Evolutionary conservation across 2,797 vertebrate species (phyloP), one percentile per base, ranked within the genome.

Genomic region (Chanos chanos): DNA sequence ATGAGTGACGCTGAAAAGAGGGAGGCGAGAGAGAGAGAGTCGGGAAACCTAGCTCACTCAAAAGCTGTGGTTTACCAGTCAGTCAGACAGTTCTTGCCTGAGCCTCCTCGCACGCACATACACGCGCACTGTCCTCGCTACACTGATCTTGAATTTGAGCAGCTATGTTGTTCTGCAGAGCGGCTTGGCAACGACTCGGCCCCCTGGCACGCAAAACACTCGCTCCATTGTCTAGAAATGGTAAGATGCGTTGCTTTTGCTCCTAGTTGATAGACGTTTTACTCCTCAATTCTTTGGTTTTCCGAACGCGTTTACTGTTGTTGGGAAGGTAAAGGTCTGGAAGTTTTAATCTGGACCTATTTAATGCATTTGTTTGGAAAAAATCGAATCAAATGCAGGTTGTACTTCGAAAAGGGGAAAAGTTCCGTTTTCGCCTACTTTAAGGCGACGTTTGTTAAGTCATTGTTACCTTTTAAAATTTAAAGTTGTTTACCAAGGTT

Each of bases 81-180:
- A 9, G 31, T 48, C 7, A 36, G 7, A 39, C 1, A 25, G 5
- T 21, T 7, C 1, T 18, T 19, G 22, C 54, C 25, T 30, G 34
- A 33, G 39, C 41, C 24, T 13, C 10, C 27, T 39, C 15, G 24
- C 55, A 9, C 63, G 4, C 64, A 36, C 73, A 22, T 16, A 40
- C 25, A 5, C 21, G 5, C 37, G 5, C 43, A 15, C 50, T 9
- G 3, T 10, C 25, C 1, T 56, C 24, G 68, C 34, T n/a, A 7
- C 18, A 43, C 40, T 43, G 10, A 28, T n/a, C 63, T 53, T 27
- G 18, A 12, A 60, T 50, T 0, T 58, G 60, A 50, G 59, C 8
- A 43, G 50, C 53, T 0, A 79, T 73, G 39, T 86, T 86, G 85
- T 84, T 89, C 70, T 88, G 81, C 79, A 86, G 83, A 80, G 73